Conservation (phyloP, 92 coral and sea anemone genomes). For the Galaxea fascicularis region DNA sequence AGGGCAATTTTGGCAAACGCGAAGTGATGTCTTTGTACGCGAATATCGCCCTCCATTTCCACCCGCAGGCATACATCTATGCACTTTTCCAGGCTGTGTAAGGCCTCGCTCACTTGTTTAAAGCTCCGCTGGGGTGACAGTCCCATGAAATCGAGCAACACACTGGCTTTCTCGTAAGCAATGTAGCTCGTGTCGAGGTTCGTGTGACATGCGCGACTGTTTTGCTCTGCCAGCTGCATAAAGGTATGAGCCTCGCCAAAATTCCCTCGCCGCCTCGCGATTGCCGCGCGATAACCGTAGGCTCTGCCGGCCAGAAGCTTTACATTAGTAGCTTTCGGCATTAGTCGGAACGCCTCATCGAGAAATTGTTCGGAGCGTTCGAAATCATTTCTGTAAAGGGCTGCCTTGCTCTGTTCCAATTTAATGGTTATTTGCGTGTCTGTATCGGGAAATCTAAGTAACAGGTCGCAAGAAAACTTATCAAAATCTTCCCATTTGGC, state of each 20-base stretch:
- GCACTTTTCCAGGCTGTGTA: too few relatives aligned
- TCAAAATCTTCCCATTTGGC: too few relatives aligned
- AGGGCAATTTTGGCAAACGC: conserved; percentile 61
- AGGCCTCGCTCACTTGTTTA: neutral
- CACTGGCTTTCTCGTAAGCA: too few relatives aligned
- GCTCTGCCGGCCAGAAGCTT: conserved; percentile 53
- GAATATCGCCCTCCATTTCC: conserved; percentile 44
- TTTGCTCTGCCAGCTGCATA: conserved; percentile 59
- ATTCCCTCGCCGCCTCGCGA: conserved; percentile 53
- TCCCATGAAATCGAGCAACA: too few relatives aligned
- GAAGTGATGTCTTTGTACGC: conserved; percentile 66
- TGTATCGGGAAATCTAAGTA: too few relatives aligned
- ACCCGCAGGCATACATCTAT: too few relatives aligned
- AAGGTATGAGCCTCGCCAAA: conserved; percentile 58
- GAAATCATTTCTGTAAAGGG: too few relatives aligned
- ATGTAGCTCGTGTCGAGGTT: too few relatives aligned
- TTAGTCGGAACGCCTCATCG: conserved; percentile 31
- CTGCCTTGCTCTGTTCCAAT: conserved; percentile 66
- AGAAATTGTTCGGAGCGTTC: conserved; percentile 48
- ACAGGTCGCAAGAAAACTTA: too few relatives aligned
- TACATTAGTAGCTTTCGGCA: too few relatives aligned
- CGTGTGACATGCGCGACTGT: too few relatives aligned
- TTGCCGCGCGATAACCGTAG: conserved; percentile 51
- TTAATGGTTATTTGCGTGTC: too few relatives aligned
- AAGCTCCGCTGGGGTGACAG: conserved; percentile 13